phyloP scores from a whole-genome alignment of 2,113 vertebrate genomes.

The Chamaetylas fuelleborni region DNA sequence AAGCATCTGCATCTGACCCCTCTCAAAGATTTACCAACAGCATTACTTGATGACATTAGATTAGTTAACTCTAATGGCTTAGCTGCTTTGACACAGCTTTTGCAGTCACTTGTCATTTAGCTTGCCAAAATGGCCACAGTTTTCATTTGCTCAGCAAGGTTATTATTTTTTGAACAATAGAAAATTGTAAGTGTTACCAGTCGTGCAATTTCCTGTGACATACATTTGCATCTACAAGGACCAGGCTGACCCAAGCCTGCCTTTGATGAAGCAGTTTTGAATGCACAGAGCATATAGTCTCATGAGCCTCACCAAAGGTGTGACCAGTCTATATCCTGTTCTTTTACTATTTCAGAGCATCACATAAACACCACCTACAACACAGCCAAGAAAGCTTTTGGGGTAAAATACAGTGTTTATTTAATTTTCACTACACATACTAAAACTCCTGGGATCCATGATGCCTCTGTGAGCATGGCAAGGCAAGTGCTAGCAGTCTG shows the following conservation, averaged over 20 bases:
- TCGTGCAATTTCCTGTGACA: slow-evolving; percentile 8
- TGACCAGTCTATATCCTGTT: background rate
- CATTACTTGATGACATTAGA: background rate
- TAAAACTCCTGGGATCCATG: background rate
- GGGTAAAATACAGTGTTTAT: background rate
- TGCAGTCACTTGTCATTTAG: background rate
- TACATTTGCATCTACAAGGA: background rate
- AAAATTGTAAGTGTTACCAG: background rate
- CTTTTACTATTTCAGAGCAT: background rate
- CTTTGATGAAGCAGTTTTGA: background rate
- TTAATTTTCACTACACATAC: background rate
- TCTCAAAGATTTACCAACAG: background rate
- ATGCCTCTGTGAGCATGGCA: background rate
- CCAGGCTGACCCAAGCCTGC: background rate
- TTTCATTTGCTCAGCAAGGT: background rate
- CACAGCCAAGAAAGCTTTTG: background rate
- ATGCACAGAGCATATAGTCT: background rate
- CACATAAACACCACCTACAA: background rate
- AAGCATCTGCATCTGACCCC: background rate
- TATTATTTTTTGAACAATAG: background rate
- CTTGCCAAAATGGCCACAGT: background rate
- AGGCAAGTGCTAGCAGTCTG: background rate
- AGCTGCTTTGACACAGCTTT: background rate
- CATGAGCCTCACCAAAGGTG: background rate
- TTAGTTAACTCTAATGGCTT: background rate